Evolutionary conservation across 2,113 vertebrate species (phyloP), one percentile per base, ranked within the genome.

Genomic region (Silurus asotus): DNA sequence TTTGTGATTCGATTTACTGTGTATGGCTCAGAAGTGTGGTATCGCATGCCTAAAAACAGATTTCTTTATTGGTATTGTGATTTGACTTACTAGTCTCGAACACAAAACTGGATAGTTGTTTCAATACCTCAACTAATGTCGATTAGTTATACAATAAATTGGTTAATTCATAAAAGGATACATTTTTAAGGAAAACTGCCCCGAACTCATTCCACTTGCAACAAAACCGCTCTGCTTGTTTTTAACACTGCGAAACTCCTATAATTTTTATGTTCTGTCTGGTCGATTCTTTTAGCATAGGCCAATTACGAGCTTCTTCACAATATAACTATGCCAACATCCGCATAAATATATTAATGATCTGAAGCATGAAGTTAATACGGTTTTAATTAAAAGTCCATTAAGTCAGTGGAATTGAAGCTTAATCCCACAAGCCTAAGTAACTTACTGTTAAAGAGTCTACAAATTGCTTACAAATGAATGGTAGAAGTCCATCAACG

Each of bases 401-500:
- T 88, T 89, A 84, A 83, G 82, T 79, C 76, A 74, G 20, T 53
- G 72, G 69, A 86, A 77, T 23, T 56, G 82, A 87, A 72, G 67
- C 75, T 89, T 89, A 55, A 88, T 88, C 81, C 86, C 86, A 76
- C 67, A 51, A 87, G 86, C 83, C 80, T 59, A 88, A 90, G 83
- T 89, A 77, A 91, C 56, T 88, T 70, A 28, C 72, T 80, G 65
- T 85, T 90, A 86, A 88, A 89, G 87, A 87, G 85, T 88, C 81
- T 89, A 89, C 87, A 88, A 82, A 89, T 89, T 89, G 79, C 84
- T 88, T 90, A 87, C 87, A 83, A 87, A 88, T 88, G 88, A 91
- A 83, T 88, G 83, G 86, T 91, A 90, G 84, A 88, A 77, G 88
- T 89, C 88, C 49, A 82, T 91, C 86, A 88, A 79, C 19, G 84